Evolutionary conservation across 2,888 invertebrate species (phyloP).

Genomic region (Drosophila anceps): DNA sequence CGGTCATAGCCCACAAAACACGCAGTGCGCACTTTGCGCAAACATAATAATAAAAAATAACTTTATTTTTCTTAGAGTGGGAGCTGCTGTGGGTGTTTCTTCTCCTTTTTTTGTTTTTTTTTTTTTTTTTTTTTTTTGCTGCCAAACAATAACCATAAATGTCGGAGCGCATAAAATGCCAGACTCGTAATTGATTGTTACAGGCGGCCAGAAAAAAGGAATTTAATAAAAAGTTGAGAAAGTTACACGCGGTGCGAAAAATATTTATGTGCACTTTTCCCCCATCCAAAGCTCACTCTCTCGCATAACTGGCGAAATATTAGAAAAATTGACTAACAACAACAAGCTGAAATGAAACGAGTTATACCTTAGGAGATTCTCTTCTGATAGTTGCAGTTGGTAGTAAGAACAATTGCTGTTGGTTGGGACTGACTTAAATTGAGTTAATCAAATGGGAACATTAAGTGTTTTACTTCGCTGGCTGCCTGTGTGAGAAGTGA

Average conservation of each 20-base stretch:
- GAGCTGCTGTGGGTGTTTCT: neutral
- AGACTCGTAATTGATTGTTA: slow-evolving; percentile 72
- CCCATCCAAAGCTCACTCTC: slow-evolving; percentile 8
- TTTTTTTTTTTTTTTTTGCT: slow-evolving; percentile 31
- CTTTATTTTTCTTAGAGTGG: slow-evolving; percentile 55
- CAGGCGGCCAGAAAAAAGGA: slow-evolving; percentile 50
- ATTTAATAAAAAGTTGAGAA: slow-evolving; percentile 78
- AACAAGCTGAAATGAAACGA: neutral
- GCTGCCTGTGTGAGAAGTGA: neutral
- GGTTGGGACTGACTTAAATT: neutral
- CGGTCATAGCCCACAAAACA: slow-evolving; percentile 46
- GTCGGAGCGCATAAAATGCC: slow-evolving; percentile 72
- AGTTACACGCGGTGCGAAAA: slow-evolving; percentile 71
- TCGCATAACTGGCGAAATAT: slow-evolving; percentile 17
- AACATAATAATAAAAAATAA: slow-evolving; percentile 76
- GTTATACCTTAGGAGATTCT: slow-evolving; percentile 26
- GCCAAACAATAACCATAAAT: slow-evolving; percentile 80
- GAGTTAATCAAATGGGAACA: slow-evolving; percentile 10
- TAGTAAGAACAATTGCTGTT: neutral
- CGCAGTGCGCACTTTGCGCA: slow-evolving; percentile 48
- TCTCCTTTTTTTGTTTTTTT: neutral
- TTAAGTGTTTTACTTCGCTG: neutral
- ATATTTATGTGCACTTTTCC: slow-evolving; percentile 56
- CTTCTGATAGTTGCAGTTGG: slow-evolving; percentile 1
- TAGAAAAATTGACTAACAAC: slow-evolving; percentile 16